These are phyloP conservation scores for Paelopatides confundens DNA, from an alignment of 53 echinoderm and acorn worm genomes.

Conservation along the genomic window DNA sequence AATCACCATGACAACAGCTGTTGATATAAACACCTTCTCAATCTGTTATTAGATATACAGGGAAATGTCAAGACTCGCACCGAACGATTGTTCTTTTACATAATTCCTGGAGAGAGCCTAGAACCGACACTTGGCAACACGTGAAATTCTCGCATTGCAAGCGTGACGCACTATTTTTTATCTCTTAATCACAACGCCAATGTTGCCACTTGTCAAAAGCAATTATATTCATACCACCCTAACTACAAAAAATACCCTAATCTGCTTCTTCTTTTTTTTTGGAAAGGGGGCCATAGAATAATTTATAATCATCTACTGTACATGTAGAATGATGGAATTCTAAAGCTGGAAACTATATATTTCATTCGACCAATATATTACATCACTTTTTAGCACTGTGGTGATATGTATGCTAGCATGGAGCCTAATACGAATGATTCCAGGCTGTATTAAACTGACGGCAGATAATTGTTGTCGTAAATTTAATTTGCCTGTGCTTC, in stretches of 20 bases:
- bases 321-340: no score
- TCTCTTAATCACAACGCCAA: not conserved
- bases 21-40: not conserved
- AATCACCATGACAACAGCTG: not conserved
- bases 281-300: no score
- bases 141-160: not conserved
- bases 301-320: no score
- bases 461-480: conserved; percentile 32
- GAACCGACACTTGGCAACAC: not conserved
- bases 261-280: no score
- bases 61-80: not conserved
- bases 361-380: no score
- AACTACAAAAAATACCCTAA: no score
- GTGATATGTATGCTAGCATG: no score
- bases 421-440: not conserved
- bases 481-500: conserved; percentile 33
- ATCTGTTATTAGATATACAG: not conserved
- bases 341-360: no score
- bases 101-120: not conserved
- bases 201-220: not conserved
- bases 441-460: conserved; percentile 26
- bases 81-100: not conserved
- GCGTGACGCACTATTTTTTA: not conserved
- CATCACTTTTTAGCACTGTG: no score
- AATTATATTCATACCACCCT: not conserved